Evolutionary conservation across 1,140 invertebrate genomes (phyloP).

Genomic region (Thrips palmi): DNA sequence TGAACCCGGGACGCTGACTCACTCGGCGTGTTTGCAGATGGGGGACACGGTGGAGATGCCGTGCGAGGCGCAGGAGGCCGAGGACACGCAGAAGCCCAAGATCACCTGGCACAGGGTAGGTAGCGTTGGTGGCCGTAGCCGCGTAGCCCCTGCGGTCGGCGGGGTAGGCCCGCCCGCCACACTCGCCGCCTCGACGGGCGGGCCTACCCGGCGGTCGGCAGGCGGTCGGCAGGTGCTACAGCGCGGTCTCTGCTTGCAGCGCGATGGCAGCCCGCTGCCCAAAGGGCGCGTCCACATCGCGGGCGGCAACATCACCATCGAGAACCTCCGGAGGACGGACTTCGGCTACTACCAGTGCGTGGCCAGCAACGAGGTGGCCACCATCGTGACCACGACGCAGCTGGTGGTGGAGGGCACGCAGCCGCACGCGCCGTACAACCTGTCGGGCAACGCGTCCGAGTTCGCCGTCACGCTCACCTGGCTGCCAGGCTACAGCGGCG

Average conservation of each 20-base stretch:
- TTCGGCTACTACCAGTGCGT: conserved; percentile 92
- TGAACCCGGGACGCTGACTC: no score
- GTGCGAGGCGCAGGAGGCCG: conserved; percentile 75
- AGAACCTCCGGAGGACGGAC: conserved; percentile 66
- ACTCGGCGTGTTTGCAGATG: no score
- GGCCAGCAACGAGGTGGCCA: conserved; percentile 85
- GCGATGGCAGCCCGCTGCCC: conserved; percentile 59
- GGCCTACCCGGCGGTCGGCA: no score
- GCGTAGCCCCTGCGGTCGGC: no score
- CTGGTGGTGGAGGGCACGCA: conserved; percentile 89
- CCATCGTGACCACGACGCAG: conserved; percentile 73
- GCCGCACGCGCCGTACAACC: conserved; percentile 89
- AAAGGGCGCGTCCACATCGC: conserved; percentile 54
- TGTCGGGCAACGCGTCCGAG: conserved; percentile 68
- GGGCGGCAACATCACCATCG: conserved; percentile 83
- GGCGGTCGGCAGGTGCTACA: no score
- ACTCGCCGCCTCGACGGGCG: no score
- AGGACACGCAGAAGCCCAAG: conserved; percentile 75
- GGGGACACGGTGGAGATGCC: conserved; percentile 82
- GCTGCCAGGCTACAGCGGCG: conserved; percentile 88
- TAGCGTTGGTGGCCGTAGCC: no score
- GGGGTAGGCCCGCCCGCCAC: no score
- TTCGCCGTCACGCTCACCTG: conserved; percentile 79
- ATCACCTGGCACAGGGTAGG: conserved; percentile 76
- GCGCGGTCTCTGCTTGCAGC: conserved; percentile 24